Percentiles rank a stretch among this genome's conserved stretches.
Conservation (phyloP, 2,888 invertebrate species). For the Trichopria drosophilae region DNA sequence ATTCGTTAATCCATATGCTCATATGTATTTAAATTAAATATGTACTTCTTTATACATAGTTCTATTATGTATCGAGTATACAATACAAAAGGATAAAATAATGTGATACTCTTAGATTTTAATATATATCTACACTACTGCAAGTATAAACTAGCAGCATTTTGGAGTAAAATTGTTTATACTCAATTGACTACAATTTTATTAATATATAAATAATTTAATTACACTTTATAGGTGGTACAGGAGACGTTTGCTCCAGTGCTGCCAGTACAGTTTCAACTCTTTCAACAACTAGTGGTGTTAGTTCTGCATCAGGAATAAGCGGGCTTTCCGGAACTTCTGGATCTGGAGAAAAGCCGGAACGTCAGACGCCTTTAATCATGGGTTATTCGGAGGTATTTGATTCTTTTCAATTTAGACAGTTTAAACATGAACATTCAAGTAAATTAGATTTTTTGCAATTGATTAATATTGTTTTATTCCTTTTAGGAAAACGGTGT, state of each 20-base stretch:
- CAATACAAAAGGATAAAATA: too few species aligned
- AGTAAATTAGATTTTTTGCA: constrained; percentile 1
- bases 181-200: neutral
- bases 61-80: too few species aligned
- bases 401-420: neutral
- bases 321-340: constrained; percentile 66
- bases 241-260: constrained; percentile 71
- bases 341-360: constrained; percentile 67
- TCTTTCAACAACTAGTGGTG: constrained; percentile 66
- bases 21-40: too few species aligned
- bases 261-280: constrained; percentile 75
- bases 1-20: too few species aligned
- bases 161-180: neutral
- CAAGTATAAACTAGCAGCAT: too few species aligned
- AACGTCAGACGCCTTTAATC: constrained; percentile 68
- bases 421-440: too few species aligned
- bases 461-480: constrained; percentile 2
- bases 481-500: constrained; percentile 68
- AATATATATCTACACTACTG: too few species aligned
- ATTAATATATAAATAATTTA: constrained; percentile 4
- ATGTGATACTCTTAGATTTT: too few species aligned
- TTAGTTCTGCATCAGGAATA: constrained; percentile 65
- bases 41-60: too few species aligned
- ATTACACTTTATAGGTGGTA: constrained; percentile 53
- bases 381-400: constrained; percentile 77